Evolutionary conservation across 2,113 vertebrate species (phyloP), one percentile per base, ranked within the genome.

Genomic region (Panthera tigris): DNA sequence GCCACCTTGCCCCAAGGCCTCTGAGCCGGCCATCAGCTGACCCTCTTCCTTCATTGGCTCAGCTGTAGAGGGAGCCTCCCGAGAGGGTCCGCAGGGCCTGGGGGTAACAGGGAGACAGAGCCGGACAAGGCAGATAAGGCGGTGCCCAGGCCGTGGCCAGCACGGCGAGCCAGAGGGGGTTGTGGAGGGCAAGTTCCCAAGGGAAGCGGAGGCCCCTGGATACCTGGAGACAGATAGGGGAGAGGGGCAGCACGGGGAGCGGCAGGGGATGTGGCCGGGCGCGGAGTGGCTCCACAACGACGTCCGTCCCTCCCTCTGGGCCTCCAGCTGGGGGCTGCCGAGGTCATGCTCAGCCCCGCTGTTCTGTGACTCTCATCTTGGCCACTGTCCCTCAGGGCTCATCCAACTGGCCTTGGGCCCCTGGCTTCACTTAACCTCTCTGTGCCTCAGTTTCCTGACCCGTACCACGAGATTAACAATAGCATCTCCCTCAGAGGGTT

Each of bases 241-340:
- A 45, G 80, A 66, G 66, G 15, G 48, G 48, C 74, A 48, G 21
- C 1, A 0, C 0, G 29, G n/a, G 29, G 18, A 4, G 27, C 1
- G 5, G 15, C 31, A 6, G 0, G 36, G 33, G 5, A 16, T 73
- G 31, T 57, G 25, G 21, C 29, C 5, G 1, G 87, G 16, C 0
- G 6, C 7, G 12, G 0, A 7, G 48, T 11, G 12, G 48, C 39
- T 12, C 55, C 48, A 18, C 5, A 0, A 1, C 12, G 25, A 31
- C 65, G 39, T 14, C 27, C 4, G 0, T 63, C 14, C 5, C 13
- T 23, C 55, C 36, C 73, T 45, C 23, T 52, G 74, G 69, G 10
- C 18, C 73, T 80, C 29, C 25, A 10, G 4, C 1, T 29, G 4
- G 61, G 50, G 71, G 7, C 41, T 29, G 66, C 41, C 45, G n/a